A percentile compares a stretch with the other conserved stretches of the same genome.
Conservation (phyloP, 2,888 invertebrate genomes). For the Chymomyza caudatula region DNA sequence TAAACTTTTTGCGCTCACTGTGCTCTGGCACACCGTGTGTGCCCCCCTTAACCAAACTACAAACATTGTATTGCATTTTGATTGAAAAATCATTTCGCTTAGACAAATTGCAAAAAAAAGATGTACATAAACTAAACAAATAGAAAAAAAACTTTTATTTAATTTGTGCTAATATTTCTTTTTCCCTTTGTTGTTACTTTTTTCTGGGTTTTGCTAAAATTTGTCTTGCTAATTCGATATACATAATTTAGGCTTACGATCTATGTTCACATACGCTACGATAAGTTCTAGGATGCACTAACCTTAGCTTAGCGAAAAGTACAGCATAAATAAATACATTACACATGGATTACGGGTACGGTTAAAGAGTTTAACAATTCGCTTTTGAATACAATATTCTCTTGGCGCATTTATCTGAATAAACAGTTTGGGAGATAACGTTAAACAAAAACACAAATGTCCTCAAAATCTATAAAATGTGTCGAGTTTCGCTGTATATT, state of each 20-base stretch:
- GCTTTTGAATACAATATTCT: conserved; percentile 42
- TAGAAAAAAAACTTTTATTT: conserved; percentile 50
- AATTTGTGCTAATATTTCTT: conserved; percentile 61
- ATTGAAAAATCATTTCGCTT: conserved; percentile 14
- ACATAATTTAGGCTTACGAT: conserved; percentile 58
- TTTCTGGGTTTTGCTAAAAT: conserved; percentile 58
- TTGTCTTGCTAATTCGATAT: conserved; percentile 65
- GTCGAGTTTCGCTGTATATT: background rate
- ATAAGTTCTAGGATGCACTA: conserved; percentile 76
- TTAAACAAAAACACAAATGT: background rate
- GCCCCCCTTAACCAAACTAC: conserved; percentile 40
- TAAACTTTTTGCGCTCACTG: conserved; percentile 50
- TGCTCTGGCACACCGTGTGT: conserved; percentile 22
- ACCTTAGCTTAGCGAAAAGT: conserved; percentile 74
- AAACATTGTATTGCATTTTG: conserved; percentile 43
- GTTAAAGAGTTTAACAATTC: conserved; percentile 13
- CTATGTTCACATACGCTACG: conserved; percentile 62
- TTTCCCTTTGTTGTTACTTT: conserved; percentile 6
- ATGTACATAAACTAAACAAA: conserved; percentile 24
- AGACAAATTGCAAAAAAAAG: conserved; percentile 7
- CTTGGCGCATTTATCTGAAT: conserved; percentile 37
- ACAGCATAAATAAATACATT: conserved; percentile 70
- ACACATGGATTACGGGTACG: conserved; percentile 37
- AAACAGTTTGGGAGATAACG: background rate
- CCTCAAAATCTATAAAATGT: background rate